Evolutionary conservation across 2,113 vertebrate genomes (phyloP).

Genomic region (Petrocephalus zakoni): DNA sequence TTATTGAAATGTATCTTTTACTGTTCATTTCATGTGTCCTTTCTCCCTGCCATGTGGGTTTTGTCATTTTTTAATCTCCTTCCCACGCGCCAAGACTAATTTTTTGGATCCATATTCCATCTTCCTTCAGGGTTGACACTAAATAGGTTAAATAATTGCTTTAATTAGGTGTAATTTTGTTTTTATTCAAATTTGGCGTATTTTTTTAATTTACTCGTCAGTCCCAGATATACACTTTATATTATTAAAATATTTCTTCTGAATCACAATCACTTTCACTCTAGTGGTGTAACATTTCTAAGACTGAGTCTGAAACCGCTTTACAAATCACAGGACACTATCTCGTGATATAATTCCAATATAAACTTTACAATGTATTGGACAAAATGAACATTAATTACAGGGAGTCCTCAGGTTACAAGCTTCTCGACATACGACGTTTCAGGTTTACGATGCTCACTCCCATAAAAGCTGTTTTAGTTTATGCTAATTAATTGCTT

Average conservation of each 20-base stretch:
- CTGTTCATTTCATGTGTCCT: not conserved
- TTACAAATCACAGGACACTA: not conserved
- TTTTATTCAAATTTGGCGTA: not conserved
- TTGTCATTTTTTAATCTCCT: not conserved
- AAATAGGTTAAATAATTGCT: not conserved
- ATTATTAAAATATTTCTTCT: not conserved
- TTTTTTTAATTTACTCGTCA: not conserved
- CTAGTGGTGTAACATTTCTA: not conserved
- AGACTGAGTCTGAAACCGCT: not conserved
- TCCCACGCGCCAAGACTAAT: not conserved
- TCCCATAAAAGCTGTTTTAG: too few relatives aligned
- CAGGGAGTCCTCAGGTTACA: too few relatives aligned
- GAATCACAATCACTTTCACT: not conserved
- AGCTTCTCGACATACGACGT: too few relatives aligned
- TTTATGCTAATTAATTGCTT: too few relatives aligned
- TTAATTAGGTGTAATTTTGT: not conserved
- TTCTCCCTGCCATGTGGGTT: not conserved
- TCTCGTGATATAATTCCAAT: not conserved
- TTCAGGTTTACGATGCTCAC: too few relatives aligned
- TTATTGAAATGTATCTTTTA: not conserved
- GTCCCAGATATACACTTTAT: not conserved
- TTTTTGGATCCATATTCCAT: not conserved
- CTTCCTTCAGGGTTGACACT: not conserved
- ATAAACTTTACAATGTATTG: not conserved
- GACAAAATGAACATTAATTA: not conserved